Evolutionary conservation across 2,113 vertebrate species (phyloP).

Genomic region (Pelecanoides urinatrix): DNA sequence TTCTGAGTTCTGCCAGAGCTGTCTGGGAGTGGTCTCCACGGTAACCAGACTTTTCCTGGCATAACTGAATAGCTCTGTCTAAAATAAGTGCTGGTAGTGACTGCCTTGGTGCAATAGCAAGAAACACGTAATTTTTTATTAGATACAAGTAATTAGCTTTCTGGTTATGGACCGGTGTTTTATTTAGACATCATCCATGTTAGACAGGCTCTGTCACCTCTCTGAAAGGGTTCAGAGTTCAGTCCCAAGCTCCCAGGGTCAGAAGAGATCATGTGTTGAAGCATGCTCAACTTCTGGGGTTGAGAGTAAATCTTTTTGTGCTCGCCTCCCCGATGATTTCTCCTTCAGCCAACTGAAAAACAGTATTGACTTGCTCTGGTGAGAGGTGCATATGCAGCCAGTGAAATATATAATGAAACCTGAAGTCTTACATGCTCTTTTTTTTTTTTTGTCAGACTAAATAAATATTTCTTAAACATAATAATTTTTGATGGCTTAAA

Average conservation of each 20-base stretch:
- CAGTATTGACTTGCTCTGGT: background rate
- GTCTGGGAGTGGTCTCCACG: slow-evolving; percentile 36
- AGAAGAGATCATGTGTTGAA: background rate
- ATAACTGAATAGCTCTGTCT: background rate
- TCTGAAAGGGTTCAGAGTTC: background rate
- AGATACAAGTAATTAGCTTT: background rate
- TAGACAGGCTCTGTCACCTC: background rate
- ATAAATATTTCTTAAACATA: background rate
- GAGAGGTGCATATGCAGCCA: background rate
- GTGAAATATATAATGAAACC: background rate
- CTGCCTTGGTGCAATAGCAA: slow-evolving; percentile 14
- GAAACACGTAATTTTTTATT: background rate
- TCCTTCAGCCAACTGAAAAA: background rate
- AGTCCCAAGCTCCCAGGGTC: background rate
- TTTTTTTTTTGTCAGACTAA: background rate
- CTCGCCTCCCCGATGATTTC: background rate
- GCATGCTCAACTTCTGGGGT: background rate
- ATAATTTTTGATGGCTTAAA: background rate
- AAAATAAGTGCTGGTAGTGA: slow-evolving; percentile 34
- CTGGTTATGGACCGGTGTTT: background rate
- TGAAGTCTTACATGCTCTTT: background rate
- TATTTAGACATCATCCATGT: background rate
- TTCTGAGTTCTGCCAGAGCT: background rate
- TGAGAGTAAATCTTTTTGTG: background rate
- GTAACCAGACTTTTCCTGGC: slow-evolving; percentile 41